Base-by-base conservation (phyloP, 1,140 invertebrate species). In the Megathymus violae region DNA sequence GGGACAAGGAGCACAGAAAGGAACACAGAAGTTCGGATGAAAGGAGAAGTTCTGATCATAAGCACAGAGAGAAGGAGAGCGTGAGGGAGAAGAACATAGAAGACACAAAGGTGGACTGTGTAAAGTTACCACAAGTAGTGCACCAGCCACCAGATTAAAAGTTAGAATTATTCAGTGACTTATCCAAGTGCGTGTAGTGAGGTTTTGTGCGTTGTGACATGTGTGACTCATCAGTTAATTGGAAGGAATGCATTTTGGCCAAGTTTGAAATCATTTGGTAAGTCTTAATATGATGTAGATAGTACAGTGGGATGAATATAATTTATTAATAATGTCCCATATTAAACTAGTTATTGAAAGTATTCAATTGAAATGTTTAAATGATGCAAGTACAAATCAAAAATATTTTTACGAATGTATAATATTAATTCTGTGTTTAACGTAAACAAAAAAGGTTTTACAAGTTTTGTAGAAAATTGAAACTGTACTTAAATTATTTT, bases 81-180 rank as follows among this genome's bases (percentile, higher is more conserved):
- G 63, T n/a, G 0, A 64, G 38, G 22, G 51, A 64, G 7, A n/a
- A 16, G 13, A 51, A 51, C 34, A 14, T 17, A 9, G 50, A 59
- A 15, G 34, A 48, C 10, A 40, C 47, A 44, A n/a, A n/a, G n/a
- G n/a, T n/a, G n/a, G 48, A 62, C 9, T 74, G 71, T 74, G 76
- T 71, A 50, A 85, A 81, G 78, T 76, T 81, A 77, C 80, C 79
- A 22, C 73, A 81, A 31, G 67, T 77, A 17, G 74, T 85, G n/a
- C 82, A 87, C 48, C 76, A 74, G 15, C 76, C 87, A 34, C 87
- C 87, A 0, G 85, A 89, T 73, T 89, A 88, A 56, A 43, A 71
- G 63, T 47, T 41, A 60, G 60, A 17, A 36, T 36, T 64, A 59
- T n/a, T 41, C 22, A 50, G 48, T 46, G 50, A 76, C 56, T 51